Base-by-base conservation (phyloP, 1,140 invertebrate species). In the Calycopis cecrops region DNA sequence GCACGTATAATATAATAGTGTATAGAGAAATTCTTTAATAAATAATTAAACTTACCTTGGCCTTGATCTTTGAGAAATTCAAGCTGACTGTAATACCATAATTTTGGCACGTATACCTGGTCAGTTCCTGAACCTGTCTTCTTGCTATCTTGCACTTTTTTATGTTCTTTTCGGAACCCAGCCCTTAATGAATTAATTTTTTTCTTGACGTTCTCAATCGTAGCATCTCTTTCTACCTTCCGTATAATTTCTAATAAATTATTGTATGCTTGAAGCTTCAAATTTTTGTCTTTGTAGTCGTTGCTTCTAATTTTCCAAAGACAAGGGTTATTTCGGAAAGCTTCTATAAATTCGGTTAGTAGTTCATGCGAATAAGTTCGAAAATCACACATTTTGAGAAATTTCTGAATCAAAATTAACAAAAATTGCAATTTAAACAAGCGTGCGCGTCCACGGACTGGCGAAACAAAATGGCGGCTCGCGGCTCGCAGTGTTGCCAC, bases 281-380 rank as follows among this genome's bases (percentile, higher is more conserved):
- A 34, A 42, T 54, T 54, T 34, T 54, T 54, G 40, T 54, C 21
- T 52, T n/a, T 52, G 17, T 47, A 54, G 7, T 44, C 52, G 14
- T 42, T 42, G 28, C 28, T 47, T 34, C n/a, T 12, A 47, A 38
- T 54, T 34, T 54, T 54, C 40, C 52, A 59, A 35, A 59, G 51
- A 59, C 51, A 59, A 49, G 51, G 51, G 51, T 59, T 53, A 48
- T 53, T 59, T 38, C 57, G 51, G 35, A 59, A 59, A 42, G 28
- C 51, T 28, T 59, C 38, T 44, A 59, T 59, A 49, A 59, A 59
- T 54, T 59, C 44, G 51, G 57, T 35, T 35, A 35, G 34, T 9
- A 35, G 42, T 48, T 55, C 33, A 35, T 55, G 53, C 16, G 53
- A 55, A 55, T 48, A 55, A 55, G 40, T 55, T 55, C 53, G 53